phyloP scores from a whole-genome alignment of 2,113 vertebrate species.

The Orthonyx spaldingii region DNA sequence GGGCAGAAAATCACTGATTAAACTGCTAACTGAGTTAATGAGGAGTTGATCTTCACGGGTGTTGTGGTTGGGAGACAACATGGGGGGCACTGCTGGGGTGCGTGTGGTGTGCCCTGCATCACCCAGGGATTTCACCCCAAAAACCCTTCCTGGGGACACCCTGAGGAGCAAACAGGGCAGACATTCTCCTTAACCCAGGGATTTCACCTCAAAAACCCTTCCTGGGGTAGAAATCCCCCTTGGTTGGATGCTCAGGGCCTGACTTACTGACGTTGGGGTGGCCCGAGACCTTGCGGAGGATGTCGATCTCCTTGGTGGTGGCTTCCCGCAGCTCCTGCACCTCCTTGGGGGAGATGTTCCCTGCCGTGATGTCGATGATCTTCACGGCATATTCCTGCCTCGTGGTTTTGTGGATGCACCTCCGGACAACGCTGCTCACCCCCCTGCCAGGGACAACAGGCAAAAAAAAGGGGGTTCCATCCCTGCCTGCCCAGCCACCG shows the following conservation, averaged over 20 bases:
- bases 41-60: not conserved
- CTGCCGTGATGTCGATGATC: conserved; percentile 92
- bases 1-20: not conserved
- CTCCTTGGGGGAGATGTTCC: conserved; percentile 82
- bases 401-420: conserved; percentile 85
- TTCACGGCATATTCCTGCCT: conserved; percentile 89
- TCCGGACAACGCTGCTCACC: conserved; percentile 92
- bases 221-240: too few species aligned
- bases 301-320: conserved; percentile 91
- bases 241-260: not conserved
- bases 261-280: conserved; percentile 90
- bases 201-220: too few species aligned
- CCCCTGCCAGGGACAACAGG: conserved; percentile 74
- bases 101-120: accelerated
- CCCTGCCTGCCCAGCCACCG: not conserved
- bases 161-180: not conserved
- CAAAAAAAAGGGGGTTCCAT: not conserved
- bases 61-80: not conserved
- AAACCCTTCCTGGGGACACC: not conserved
- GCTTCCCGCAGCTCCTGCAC: conserved; percentile 85
- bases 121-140: not conserved
- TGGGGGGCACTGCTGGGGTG: accelerated
- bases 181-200: too few species aligned
- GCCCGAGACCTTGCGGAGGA: conserved; percentile 88
- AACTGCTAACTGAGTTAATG: not conserved